These are phyloP conservation scores for Stichopus horrens DNA, from an alignment of 53 echinoderm and acorn worm genomes.

Conservation along the genomic window DNA sequence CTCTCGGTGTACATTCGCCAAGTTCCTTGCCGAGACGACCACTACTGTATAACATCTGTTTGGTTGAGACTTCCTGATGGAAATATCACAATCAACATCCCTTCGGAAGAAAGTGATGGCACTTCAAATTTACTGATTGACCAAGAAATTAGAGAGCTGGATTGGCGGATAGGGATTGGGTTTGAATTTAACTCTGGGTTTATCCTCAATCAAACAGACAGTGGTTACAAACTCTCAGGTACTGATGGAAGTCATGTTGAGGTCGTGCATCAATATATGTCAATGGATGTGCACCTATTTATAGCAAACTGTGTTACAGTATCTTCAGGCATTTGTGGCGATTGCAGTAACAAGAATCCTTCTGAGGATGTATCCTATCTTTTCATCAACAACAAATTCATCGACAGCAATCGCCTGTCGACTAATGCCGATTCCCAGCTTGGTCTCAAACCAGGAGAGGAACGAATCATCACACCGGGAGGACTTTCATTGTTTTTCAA, in stretches of 20 bases:
- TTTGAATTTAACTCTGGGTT: constrained; percentile 56
- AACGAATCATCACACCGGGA: constrained; percentile 58
- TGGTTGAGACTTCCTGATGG: constrained; percentile 59
- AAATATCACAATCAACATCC: constrained; percentile 46
- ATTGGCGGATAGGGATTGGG: constrained; percentile 23
- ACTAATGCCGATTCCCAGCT: neutral
- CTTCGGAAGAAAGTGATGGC: constrained; percentile 41
- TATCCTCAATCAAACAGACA: constrained; percentile 52
- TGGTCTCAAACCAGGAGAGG: constrained; percentile 48
- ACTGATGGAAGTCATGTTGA: constrained; percentile 45
- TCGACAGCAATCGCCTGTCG: constrained; percentile 61
- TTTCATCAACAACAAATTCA: constrained; percentile 74
- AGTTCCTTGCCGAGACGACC: constrained; percentile 70
- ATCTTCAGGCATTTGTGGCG: constrained; percentile 73
- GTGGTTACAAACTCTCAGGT: constrained; percentile 53
- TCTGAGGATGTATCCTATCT: constrained; percentile 60
- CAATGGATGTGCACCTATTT: constrained; percentile 52
- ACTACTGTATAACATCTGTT: constrained; percentile 61
- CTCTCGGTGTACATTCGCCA: constrained; percentile 64
- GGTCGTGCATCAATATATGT: constrained; percentile 46
- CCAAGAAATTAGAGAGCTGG: constrained; percentile 25
- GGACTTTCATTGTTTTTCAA: constrained; percentile 72
- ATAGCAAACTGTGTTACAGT: neutral
- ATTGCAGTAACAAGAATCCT: constrained; percentile 49
- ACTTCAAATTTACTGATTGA: constrained; percentile 49